Evolutionary conservation across 2,888 invertebrate species (phyloP).

Genomic region (Parapristionchus giblindavisi): DNA sequence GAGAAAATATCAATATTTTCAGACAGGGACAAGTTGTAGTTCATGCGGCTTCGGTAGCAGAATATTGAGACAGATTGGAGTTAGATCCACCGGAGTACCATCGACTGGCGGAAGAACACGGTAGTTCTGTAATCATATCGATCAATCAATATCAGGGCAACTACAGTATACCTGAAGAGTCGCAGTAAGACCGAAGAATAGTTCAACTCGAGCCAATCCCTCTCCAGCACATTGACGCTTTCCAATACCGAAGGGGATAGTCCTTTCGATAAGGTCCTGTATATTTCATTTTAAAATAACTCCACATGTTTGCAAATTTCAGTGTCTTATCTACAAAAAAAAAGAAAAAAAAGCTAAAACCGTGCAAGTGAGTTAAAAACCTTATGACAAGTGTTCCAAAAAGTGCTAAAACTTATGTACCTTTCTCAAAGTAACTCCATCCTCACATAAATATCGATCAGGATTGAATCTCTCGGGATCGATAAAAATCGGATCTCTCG

Average conservation of each 20-base stretch:
- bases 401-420: constrained; percentile 16
- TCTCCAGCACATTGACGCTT: constrained; percentile 54
- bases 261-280: constrained; percentile 47
- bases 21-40: background rate
- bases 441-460: constrained; percentile 47
- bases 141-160: too few relatives aligned
- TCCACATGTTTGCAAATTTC: background rate
- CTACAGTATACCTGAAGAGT: constrained; percentile 38
- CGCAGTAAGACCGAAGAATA: constrained; percentile 44
- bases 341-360: background rate
- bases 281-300: constrained; percentile 32
- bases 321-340: background rate
- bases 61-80: constrained; percentile 37
- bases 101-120: constrained; percentile 35
- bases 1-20: too few relatives aligned
- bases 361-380: background rate
- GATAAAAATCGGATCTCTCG: constrained; percentile 39
- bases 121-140: background rate
- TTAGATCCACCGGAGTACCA: constrained; percentile 33
- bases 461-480: constrained; percentile 50
- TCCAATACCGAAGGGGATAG: constrained; percentile 51
- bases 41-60: constrained; percentile 40
- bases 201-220: constrained; percentile 50
- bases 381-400: too few relatives aligned
- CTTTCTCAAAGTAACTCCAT: constrained; percentile 49